A percentile compares a stretch with the other conserved stretches of the same genome.
phyloP scores from a whole-genome alignment of 1,140 invertebrate species.

The Zaprionus gabonicus region DNA sequence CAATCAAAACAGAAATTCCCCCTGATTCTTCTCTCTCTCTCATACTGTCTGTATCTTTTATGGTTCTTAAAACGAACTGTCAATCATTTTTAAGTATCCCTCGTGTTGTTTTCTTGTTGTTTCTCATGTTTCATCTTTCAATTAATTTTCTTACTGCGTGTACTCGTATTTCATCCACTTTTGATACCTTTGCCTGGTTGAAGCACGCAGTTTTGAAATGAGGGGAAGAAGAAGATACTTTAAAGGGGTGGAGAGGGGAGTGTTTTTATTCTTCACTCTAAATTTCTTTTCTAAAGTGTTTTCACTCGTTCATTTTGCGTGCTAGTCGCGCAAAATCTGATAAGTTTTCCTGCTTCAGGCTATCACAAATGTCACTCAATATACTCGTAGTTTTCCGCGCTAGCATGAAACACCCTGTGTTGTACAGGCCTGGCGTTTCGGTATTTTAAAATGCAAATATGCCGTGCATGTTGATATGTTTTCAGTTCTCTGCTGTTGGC shows the following conservation, averaged over 20 bases:
- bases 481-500: slow-evolving; percentile 52
- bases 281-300: background rate
- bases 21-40: slow-evolving; percentile 7
- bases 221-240: background rate
- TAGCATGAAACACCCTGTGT: slow-evolving; percentile 41
- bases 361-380: slow-evolving; percentile 21
- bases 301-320: background rate
- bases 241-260: background rate
- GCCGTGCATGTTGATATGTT: slow-evolving; percentile 77
- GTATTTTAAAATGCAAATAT: slow-evolving; percentile 78
- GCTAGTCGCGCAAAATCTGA: background rate
- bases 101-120: background rate
- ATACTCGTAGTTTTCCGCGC: slow-evolving; percentile 5
- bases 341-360: background rate
- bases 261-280: background rate
- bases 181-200: slow-evolving; percentile 5
- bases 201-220: background rate
- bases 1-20: background rate
- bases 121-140: slow-evolving; percentile 45
- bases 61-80: slow-evolving; percentile 38
- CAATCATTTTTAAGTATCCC: slow-evolving; percentile 46
- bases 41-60: slow-evolving; percentile 6
- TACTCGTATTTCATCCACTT: slow-evolving; percentile 36
- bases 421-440: slow-evolving; percentile 14
- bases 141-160: slow-evolving; percentile 32